Evolutionary conservation across 1,140 invertebrate genomes (phyloP), one percentile per base, ranked within the genome.

Genomic region (Odontomachus brunneus): DNA sequence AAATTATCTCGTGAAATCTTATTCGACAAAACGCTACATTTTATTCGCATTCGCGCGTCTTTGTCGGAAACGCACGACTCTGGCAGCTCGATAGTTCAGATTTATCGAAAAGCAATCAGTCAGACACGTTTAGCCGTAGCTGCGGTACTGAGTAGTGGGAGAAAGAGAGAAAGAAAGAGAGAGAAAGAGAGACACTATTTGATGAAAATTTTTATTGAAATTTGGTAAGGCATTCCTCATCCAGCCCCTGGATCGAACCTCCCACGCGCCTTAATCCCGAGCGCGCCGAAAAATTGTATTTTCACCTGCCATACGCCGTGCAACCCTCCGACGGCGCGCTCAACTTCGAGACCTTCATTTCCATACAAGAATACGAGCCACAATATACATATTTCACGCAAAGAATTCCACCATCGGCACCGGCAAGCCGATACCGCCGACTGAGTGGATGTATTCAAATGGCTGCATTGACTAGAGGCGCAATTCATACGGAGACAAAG

Each of bases 191-290:
- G 38, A 49, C n/a, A 5, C 22, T 48, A 66, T 53, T 86, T 78
- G 80, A 87, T 83, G 72, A 87, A 65, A 86, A 78, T 86, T 87
- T 88, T 88, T 87, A 88, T 88, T 87, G 85, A 88, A 87, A 88
- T 87, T 81, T 81, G 67, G 29, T 69, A 80, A 84, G 19, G 67
- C 76, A 74, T 44, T 44, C 49, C 26, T 51, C 59, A 44, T 55
- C 49, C 22, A 48, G 5, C 59, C 53, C 44, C 53, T 71, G 74
- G 57, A 84, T 74, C 51, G 48, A 29, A 51, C 24, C 26, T 29
- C 48, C 26, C 57, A 55, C 14, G 24, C 55, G 59, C 55, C 67
- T 84, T 87, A 74, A 87, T 87, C 82, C 59, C 26, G 26, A 24
- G 74, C 65, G 19, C 57, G 11, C 48, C 53, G 38, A 62, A 82